Evolutionary conservation across 2,113 vertebrate species (phyloP), one percentile per base, ranked within the genome.

Genomic region (Coptodon rendalli): DNA sequence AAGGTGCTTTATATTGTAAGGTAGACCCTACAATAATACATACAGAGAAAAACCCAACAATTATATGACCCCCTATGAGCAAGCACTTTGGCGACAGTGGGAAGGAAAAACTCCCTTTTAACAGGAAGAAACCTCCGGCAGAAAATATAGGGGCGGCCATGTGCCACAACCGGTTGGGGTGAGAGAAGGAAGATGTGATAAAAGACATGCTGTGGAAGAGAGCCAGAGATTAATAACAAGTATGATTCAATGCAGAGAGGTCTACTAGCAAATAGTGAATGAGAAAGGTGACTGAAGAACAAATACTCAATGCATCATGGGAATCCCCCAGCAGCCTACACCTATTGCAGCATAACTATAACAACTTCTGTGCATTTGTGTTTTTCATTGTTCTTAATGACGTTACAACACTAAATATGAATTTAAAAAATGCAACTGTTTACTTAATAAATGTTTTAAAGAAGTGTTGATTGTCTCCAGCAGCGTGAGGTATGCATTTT

Each of bases 81-180:
- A 59, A 59, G 5, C 29, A 11, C 59, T 63, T 63, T 63, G 16
- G 16, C 5, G 16, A 63, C 16, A 34, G 59, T 63, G 16, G 59
- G 9, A 19, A 63, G 5, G 29, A 63, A 63, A 10, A 63, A 34
- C 31, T 34, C 31, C 31, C 31, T 34, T 34, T 34, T 34, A 63
- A 34, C 59, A 34, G 16, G 59, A 63, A 63, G 59, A 63, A 19
- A 34, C 59, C 59, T 63, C 16, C 5, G 0, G 3, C 29, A 63
- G 9, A 63, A 63, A 61, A 61, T 63, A 3, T 34, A 19, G 29
- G 0, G 59, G 59, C 5, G 2, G 29, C 59, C 59, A 7, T 63
- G 0, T 19, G 59, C 29, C 9, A 6, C 16, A 0, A 63, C 5
- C 16, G 16, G 0, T 63, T 63, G 59, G 29, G 16, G 2, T 63